Percentiles rank a stretch among this genome's conserved stretches.
These are phyloP conservation scores for Babyrousa celebensis DNA, from an alignment of 2,797 vertebrate species.

Conservation along the genomic window DNA sequence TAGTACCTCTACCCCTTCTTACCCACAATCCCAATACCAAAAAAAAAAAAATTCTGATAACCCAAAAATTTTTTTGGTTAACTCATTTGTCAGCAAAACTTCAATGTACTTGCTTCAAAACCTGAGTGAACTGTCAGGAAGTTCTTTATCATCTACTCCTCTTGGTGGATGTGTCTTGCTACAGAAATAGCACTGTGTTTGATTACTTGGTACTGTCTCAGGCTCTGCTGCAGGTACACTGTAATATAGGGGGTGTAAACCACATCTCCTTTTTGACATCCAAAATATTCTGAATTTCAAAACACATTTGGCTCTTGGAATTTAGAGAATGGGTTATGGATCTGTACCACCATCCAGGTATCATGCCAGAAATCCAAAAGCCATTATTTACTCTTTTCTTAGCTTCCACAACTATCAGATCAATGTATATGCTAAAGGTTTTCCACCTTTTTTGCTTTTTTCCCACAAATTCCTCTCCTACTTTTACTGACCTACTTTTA, in stretches of 20 bases:
- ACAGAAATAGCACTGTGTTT: conserved; percentile 1
- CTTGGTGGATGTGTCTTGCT: neutral
- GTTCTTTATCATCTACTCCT: neutral
- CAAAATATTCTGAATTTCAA: conserved; percentile 17
- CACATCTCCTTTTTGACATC: neutral
- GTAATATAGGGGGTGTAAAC: neutral
- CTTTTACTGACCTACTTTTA: neutral
- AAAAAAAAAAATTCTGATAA: conserved; percentile 22
- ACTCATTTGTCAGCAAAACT: conserved; percentile 44
- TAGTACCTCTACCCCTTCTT: conserved; percentile 49
- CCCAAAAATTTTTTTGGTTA: neutral
- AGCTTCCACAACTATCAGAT: neutral
- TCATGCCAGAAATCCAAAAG: conserved; percentile 27
- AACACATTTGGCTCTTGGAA: neutral
- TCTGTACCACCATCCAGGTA: neutral
- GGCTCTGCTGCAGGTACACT: neutral
- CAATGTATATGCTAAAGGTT: neutral
- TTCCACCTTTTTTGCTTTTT: neutral
- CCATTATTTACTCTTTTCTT: neutral
- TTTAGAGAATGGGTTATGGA: neutral
- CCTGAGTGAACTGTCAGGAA: conserved; percentile 2
- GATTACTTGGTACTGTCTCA: neutral
- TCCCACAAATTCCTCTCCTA: neutral
- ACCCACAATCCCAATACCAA: conserved; percentile 4
- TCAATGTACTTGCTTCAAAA: neutral